Evolutionary conservation across 2,113 vertebrate species (phyloP).

Genomic region (Poecilia latipinna): DNA sequence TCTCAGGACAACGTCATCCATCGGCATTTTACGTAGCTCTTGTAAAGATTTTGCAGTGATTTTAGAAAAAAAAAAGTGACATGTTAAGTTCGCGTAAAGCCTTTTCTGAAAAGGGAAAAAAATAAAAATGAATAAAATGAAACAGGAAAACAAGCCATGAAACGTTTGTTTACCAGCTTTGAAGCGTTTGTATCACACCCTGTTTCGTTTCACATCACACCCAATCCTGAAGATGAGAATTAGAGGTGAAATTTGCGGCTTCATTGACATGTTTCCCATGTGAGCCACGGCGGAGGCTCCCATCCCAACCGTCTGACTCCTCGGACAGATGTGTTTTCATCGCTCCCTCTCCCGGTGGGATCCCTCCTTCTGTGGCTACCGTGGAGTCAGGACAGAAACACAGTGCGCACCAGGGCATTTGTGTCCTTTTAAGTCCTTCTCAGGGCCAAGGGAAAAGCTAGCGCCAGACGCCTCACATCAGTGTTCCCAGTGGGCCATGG

Average conservation of each 20-base stretch:
- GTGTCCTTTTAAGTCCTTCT: constrained; percentile 73
- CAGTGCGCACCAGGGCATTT: constrained; percentile 58
- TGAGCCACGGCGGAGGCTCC: constrained; percentile 52
- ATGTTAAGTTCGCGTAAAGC: constrained; percentile 29
- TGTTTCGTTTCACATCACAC: constrained; percentile 67
- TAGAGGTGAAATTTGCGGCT: constrained; percentile 64
- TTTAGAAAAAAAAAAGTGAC: constrained; percentile 10
- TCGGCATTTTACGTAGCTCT: constrained; percentile 33
- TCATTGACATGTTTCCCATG: constrained; percentile 65
- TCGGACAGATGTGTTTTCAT: constrained; percentile 56
- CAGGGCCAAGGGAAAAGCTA: constrained; percentile 64
- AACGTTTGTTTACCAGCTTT: constrained; percentile 44
- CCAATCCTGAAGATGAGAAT: constrained; percentile 53
- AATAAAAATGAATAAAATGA: not conserved
- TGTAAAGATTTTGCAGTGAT: constrained; percentile 40
- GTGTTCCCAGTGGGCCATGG: constrained; percentile 74
- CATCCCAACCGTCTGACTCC: constrained; percentile 62
- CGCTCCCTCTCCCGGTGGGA: constrained; percentile 60
- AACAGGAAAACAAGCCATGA: constrained; percentile 4
- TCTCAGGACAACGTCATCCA: constrained; percentile 71
- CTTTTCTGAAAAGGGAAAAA: constrained; percentile 1
- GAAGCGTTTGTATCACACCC: constrained; percentile 31
- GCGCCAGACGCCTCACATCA: constrained; percentile 61
- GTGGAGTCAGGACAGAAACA: constrained; percentile 69
- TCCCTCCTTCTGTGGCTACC: constrained; percentile 66